These are phyloP conservation scores for Plectropomus leopardus DNA, from an alignment of 2,113 vertebrate species.

Conservation along the genomic window DNA sequence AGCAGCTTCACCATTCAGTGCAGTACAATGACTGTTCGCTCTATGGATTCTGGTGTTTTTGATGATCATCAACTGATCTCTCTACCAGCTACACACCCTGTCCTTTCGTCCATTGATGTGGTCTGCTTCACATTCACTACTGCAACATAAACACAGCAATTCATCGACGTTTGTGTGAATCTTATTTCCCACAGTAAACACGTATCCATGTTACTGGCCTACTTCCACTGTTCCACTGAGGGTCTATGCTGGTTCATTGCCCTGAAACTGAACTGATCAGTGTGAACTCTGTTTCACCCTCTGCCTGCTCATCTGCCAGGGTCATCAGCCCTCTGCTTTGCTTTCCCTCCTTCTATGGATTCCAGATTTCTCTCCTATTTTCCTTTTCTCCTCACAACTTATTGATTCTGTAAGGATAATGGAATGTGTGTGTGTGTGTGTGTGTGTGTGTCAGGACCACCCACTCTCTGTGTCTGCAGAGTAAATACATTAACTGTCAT, in stretches of 20 bases:
- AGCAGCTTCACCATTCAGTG: too few species aligned
- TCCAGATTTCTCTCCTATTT: constrained; percentile 63
- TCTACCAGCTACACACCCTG: neutral
- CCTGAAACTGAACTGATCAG: constrained; percentile 69
- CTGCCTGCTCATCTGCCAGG: constrained; percentile 69
- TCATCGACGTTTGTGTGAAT: neutral
- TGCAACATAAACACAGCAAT: neutral
- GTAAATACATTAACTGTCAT: constrained; percentile 38
- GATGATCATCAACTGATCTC: neutral
- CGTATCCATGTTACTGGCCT: constrained; percentile 11
- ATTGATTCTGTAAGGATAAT: constrained; percentile 57
- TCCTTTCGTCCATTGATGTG: fast-evolving
- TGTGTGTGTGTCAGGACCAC: constrained; percentile 36
- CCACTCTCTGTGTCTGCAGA: constrained; percentile 26
- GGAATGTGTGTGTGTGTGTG: constrained; percentile 17
- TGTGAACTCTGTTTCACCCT: constrained; percentile 75
- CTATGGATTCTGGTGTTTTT: too few species aligned
- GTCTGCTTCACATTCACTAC: neutral
- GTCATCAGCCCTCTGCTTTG: constrained; percentile 58
- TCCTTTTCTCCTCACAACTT: constrained; percentile 39
- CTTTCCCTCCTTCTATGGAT: constrained; percentile 57
- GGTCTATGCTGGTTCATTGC: constrained; percentile 40
- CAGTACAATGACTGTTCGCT: too few species aligned
- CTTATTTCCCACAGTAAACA: constrained; percentile 35
- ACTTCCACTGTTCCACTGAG: constrained; percentile 18